Base-by-base conservation (phyloP, 1,140 invertebrate genomes). In the Stenopsyche tienmushanensis region DNA sequence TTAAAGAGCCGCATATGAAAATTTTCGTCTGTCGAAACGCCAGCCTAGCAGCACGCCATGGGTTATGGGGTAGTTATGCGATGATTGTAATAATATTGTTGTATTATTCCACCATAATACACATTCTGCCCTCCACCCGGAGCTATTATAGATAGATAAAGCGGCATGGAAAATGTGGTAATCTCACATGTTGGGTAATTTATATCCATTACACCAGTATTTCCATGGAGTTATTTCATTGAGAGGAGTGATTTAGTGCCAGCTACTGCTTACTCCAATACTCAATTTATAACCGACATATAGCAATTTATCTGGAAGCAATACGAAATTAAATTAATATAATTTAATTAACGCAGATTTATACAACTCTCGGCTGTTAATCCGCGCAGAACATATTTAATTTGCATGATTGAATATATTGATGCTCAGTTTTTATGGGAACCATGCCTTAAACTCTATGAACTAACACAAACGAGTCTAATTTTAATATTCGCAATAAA, bases 161-260 rank as follows among this genome's bases (percentile, higher is more conserved):
- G 50, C 23, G 50, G 15, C 26, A 24, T 10, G 50, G 50, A 13
- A 34, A 34, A 23, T 53, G 20, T 15, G 23, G 21, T 53, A 53
- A 53, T 53, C 23, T 53, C 50, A 26, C 29, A 45, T 24, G 9
- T 10, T 13, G 21, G 7, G 20, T 53, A 53, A 53, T 53, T 53
- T 24, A 53, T 53, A 53, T 53, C 50, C 50, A 53, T 53, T 53
- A 25, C 23, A 53, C 18, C 18, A 2, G 23, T 17, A 53, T 53
- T 53, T 53, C 50, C 50, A 53, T 53, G 23, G 24, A 53, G 50
- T 53, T 53, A 53, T 53, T 53, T 53, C 50, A 53, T 25, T 53
- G 50, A 50, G 50, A 53, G 50, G 50, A 23, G 20, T 53, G 50
- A 53, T 53, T 53, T 53, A 53, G 21, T 13, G 50, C 50, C 21